Evolutionary conservation across 2,888 invertebrate species (phyloP).

Genomic region (Chloromyia formosa): DNA sequence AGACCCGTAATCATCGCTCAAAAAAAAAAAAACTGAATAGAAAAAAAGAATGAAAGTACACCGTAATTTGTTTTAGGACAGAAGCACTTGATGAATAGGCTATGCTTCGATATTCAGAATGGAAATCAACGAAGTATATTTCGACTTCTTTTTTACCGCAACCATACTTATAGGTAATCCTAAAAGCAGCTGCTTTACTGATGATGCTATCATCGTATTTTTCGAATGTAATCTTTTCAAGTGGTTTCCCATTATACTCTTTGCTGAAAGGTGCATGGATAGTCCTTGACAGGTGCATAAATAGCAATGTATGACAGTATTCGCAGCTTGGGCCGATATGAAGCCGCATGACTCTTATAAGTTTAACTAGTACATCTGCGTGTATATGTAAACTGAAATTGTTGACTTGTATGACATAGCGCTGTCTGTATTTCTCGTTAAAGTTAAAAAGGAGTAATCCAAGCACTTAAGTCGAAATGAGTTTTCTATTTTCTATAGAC

Average conservation of each 20-base stretch:
- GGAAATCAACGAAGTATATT: no score
- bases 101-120: no score
- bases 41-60: no score
- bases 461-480: conserved; percentile 42
- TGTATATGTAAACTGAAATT: no score
- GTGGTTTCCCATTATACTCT: conserved; percentile 33
- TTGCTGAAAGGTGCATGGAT: conserved; percentile 22
- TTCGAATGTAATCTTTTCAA: conserved; percentile 35
- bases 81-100: no score
- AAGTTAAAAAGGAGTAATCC: conserved; percentile 40
- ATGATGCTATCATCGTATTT: conserved; percentile 33
- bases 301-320: neutral
- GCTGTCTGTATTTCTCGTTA: conserved; percentile 23
- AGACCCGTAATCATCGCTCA: no score
- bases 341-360: neutral
- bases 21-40: no score
- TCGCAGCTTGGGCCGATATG: neutral
- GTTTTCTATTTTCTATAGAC: conserved; percentile 40
- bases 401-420: no score
- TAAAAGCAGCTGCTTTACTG: conserved; percentile 18
- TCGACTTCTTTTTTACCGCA: neutral
- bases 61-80: no score
- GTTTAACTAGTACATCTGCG: no score
- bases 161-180: neutral
- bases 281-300: neutral